phyloP scores from a whole-genome alignment of 2,888 invertebrate genomes.

The Leptura quadrifasciata region DNA sequence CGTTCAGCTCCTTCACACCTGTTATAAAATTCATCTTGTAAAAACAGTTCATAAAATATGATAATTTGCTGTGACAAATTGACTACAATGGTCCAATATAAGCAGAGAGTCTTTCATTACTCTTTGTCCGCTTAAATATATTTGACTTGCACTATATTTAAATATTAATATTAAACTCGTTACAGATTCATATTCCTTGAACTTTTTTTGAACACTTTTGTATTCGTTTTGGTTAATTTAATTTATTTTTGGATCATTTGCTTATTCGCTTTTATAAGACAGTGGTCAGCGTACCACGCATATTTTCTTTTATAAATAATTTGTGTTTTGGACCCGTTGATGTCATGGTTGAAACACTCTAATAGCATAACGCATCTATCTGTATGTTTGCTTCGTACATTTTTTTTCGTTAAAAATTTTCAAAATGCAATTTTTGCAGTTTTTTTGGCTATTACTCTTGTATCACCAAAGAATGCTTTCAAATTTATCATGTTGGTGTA shows the following conservation, averaged over 20 bases:
- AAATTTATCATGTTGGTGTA: too few relatives aligned
- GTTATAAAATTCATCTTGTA: constrained; percentile 51
- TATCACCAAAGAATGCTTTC: too few relatives aligned
- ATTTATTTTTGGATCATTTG: constrained; percentile 47
- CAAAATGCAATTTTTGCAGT: too few relatives aligned
- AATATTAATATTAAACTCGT: constrained; percentile 39
- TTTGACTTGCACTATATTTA: constrained; percentile 37
- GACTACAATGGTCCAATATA: constrained; percentile 46
- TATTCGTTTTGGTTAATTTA: constrained; percentile 66
- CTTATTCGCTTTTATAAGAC: not conserved
- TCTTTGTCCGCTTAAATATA: not conserved
- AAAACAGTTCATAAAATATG: constrained; percentile 58
- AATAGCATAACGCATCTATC: too few relatives aligned
- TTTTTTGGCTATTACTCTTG: too few relatives aligned
- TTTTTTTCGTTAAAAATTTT: too few relatives aligned
- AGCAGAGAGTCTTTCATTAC: not conserved
- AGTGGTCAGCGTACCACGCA: too few relatives aligned
- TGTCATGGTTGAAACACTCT: too few relatives aligned
- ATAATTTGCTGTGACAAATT: constrained; percentile 64
- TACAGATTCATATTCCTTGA: constrained; percentile 56
- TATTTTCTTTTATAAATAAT: too few relatives aligned
- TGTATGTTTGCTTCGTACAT: too few relatives aligned
- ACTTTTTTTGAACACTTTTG: constrained; percentile 59
- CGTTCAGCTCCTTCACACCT: constrained; percentile 50
- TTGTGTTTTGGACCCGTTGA: too few relatives aligned